Conservation (phyloP, 2,888 invertebrate genomes). For the Mellilla xanthometata region DNA sequence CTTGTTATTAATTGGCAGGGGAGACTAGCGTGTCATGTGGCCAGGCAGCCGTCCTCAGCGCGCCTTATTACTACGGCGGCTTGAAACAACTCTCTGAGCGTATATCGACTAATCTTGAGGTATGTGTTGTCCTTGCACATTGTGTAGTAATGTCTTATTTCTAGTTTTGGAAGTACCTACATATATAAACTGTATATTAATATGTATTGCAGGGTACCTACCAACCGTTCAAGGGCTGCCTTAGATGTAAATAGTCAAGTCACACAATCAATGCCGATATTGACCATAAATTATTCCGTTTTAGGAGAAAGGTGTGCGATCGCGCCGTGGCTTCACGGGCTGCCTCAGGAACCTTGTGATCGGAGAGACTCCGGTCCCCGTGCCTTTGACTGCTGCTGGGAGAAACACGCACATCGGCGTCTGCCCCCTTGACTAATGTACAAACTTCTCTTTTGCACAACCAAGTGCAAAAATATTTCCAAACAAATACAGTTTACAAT, state of each 20-base stretch:
- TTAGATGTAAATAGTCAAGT: too few relatives aligned
- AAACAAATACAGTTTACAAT: too few relatives aligned
- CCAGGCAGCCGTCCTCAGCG: conserved; percentile 81
- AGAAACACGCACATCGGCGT: conserved; percentile 90
- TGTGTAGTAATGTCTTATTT: too few relatives aligned
- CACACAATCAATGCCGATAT: too few relatives aligned
- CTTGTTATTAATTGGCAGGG: conserved; percentile 42
- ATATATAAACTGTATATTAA: too few relatives aligned
- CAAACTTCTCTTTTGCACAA: too few relatives aligned
- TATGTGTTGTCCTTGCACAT: conserved; percentile 21
- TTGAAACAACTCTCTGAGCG: conserved; percentile 71
- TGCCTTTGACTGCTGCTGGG: conserved; percentile 78
- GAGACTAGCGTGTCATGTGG: conserved; percentile 73
- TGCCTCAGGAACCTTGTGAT: conserved; percentile 89
- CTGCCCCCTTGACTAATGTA: conserved; percentile 88
- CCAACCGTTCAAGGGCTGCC: conserved; percentile 91
- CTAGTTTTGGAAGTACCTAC: too few relatives aligned
- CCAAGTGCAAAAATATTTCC: too few relatives aligned
- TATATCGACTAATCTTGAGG: conserved; percentile 46
- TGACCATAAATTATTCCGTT: neutral
- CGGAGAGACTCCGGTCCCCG: conserved; percentile 51
- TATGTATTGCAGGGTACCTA: conserved; percentile 75
- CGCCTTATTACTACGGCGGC: conserved; percentile 93
- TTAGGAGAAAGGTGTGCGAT: conserved; percentile 84
- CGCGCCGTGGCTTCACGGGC: conserved; percentile 89